Evolutionary conservation across 2,888 invertebrate genomes (phyloP), one percentile per base, ranked within the genome.

Genomic region (Endotricha flammealis): DNA sequence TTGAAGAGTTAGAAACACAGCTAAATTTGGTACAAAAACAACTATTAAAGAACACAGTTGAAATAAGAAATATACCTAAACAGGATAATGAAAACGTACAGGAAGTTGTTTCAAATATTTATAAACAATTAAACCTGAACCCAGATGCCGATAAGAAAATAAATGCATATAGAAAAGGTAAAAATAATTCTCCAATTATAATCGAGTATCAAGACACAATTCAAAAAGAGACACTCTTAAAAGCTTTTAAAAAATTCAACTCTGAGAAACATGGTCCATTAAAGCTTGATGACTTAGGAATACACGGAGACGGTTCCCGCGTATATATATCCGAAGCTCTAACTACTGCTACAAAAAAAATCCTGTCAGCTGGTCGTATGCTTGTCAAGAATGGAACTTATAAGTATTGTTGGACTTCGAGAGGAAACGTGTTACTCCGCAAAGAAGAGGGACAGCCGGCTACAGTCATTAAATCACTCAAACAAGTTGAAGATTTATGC

Each of bases 201-300:
- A 7, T 17, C 17, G 17, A 17, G 7, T 17, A 17, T 7, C 17
- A 17, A 7, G 17, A 17, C 4, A 17, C 17, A 17, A 7, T 7
- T 5, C 4, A 4, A 17, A 17, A 17, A 5, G 17, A 4, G 7
- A 17, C 31, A 20, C 32, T 35, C 37, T 30, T 12, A 20, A 33
- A 27, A n/a, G 25, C 33, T 32, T 32, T 30, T 40, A 43, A 14
- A 39, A 12, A 5, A 22, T 13, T 39, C 40, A 36, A 54, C 46
- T 53, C 11, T 29, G 27, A 25, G 16, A 12, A 6, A 12, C 46
- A 38, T 41, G 41, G 38, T 25, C 40, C 4, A 4, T 5, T 17
- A 17, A 17, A 4, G 17, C 4, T 7, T 17, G 17, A 17, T 5
- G 7, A 4, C 17, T 7, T 17, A 7, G 7, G 7, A 7, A 17